Conservation (phyloP, 1,140 invertebrate genomes). For the Scaptodrosophila lebanonensis region DNA sequence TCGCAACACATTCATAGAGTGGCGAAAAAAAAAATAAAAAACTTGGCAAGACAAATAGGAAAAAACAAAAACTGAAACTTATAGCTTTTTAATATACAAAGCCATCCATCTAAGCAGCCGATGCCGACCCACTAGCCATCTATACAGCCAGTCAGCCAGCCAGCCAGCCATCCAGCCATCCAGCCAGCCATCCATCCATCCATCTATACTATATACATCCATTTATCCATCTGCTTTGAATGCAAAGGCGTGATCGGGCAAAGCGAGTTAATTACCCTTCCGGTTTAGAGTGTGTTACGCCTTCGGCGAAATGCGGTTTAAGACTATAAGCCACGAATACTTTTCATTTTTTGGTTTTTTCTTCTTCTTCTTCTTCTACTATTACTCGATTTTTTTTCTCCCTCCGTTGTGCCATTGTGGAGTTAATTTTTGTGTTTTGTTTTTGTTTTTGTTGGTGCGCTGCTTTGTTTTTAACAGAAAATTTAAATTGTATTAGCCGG, state of each 20-base stretch:
- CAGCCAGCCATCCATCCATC: constrained; percentile 16
- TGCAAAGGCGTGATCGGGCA: constrained; percentile 76
- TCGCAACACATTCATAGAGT: constrained; percentile 20
- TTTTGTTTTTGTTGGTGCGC: constrained; percentile 21
- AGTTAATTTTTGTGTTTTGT: constrained; percentile 13
- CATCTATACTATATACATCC: no score
- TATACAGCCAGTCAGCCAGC: background rate
- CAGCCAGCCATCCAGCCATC: constrained; percentile 19
- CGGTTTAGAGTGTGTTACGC: constrained; percentile 76
- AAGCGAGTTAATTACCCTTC: constrained; percentile 77
- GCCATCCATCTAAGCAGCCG: constrained; percentile 13
- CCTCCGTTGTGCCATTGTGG: constrained; percentile 9
- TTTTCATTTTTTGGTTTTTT: constrained; percentile 42
- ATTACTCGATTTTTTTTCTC: background rate
- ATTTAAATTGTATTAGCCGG: constrained; percentile 69
- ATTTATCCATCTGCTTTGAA: constrained; percentile 38
- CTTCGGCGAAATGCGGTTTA: constrained; percentile 73
- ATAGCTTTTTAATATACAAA: constrained; percentile 69
- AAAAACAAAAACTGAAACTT: constrained; percentile 37
- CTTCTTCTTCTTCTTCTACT: constrained; percentile 4
- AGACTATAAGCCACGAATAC: constrained; percentile 56
- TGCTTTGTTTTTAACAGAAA: constrained; percentile 61
- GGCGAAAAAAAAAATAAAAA: constrained; percentile 4
- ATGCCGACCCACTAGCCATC: no score
- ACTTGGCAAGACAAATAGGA: background rate